A percentile compares a stretch with the other conserved stretches of the same genome.
These are phyloP conservation scores for Nomada goodeniana DNA, from an alignment of 2,888 invertebrate genomes.

Conservation along the genomic window DNA sequence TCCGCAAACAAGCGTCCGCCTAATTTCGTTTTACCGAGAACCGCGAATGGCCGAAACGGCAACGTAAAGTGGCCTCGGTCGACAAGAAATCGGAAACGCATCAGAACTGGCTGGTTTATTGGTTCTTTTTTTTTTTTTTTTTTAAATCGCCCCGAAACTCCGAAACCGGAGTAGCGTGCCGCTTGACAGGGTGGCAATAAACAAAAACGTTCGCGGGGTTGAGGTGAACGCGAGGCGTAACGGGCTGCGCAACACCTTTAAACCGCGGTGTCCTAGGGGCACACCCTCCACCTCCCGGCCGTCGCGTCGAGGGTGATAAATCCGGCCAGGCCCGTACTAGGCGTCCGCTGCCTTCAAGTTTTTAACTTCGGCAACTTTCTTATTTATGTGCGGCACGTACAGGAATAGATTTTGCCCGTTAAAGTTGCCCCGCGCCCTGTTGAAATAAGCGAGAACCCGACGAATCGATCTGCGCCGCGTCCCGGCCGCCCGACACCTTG, in stretches of 20 bases:
- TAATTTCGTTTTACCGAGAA: background rate
- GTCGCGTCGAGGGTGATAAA: slow-evolving; percentile 68
- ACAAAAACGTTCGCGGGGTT: slow-evolving; percentile 57
- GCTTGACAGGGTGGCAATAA: slow-evolving; percentile 65
- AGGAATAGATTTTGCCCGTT: slow-evolving; percentile 80
- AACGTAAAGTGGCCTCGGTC: slow-evolving; percentile 27
- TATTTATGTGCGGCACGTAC: slow-evolving; percentile 81
- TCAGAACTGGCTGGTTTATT: slow-evolving; percentile 60
- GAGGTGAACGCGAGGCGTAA: slow-evolving; percentile 22
- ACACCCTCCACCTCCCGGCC: slow-evolving; percentile 33
- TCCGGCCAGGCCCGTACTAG: slow-evolving; percentile 47
- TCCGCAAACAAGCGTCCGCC: background rate
- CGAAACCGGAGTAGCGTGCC: slow-evolving; percentile 51
- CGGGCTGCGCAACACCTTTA: slow-evolving; percentile 6
- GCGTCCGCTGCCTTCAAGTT: slow-evolving; percentile 73
- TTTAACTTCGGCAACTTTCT: slow-evolving; percentile 82
- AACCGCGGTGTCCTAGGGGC: background rate
- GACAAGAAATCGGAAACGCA: slow-evolving; percentile 57
- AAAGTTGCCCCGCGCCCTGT: slow-evolving; percentile 62
- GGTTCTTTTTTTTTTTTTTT: slow-evolving; percentile 62
- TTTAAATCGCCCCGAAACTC: slow-evolving; percentile 65
- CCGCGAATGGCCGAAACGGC: background rate
- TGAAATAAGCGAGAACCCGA: slow-evolving; percentile 64
- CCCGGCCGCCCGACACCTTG: slow-evolving; percentile 15
- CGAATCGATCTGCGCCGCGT: slow-evolving; percentile 49